Evolutionary conservation across 1,140 invertebrate genomes (phyloP).

Genomic region (Trigoniulus corallinus): DNA sequence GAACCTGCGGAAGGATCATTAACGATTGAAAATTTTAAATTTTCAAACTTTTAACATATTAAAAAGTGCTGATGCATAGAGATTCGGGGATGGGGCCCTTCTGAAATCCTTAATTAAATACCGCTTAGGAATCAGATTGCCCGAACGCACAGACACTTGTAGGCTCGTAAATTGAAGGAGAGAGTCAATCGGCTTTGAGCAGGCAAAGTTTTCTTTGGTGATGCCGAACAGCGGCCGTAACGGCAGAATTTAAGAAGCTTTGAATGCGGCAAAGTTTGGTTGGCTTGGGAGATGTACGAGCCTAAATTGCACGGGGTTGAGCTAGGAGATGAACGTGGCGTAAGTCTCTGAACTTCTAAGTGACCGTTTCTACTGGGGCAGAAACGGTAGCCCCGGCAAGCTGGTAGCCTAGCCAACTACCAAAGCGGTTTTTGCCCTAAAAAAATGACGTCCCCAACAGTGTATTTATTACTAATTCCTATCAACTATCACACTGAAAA

Average conservation of each 20-base stretch:
- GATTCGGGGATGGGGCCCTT: background rate
- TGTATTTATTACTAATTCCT: background rate
- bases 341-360: background rate
- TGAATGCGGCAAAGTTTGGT: background rate
- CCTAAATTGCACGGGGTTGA: background rate
- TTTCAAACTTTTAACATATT: background rate
- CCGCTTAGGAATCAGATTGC: background rate
- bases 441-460: background rate
- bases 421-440: background rate
- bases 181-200: background rate
- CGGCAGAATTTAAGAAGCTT: background rate
- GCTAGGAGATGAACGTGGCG: background rate
- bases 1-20: slow-evolving; percentile 74
- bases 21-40: slow-evolving; percentile 8
- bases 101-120: background rate
- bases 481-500: background rate
- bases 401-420: background rate
- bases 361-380: background rate
- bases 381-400: background rate
- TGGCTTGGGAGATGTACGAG: background rate
- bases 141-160: background rate
- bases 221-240: background rate
- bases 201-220: background rate
- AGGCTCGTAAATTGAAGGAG: background rate
- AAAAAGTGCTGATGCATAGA: background rate